phyloP scores from a whole-genome alignment of 2,888 invertebrate genomes.

The Herminia tarsipennalis region DNA sequence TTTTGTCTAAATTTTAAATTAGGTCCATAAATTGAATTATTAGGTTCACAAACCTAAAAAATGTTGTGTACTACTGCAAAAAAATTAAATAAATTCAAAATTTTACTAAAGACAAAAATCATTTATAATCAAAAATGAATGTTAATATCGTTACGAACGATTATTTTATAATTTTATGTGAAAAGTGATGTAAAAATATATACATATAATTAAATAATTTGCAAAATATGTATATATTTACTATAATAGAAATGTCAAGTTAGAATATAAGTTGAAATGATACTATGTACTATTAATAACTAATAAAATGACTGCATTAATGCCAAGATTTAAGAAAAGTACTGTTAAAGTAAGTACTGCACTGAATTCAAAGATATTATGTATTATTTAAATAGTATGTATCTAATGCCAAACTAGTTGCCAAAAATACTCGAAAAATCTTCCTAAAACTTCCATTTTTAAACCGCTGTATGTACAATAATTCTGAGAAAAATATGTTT shows the following conservation, averaged over 20 bases:
- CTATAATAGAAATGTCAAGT: slow-evolving; percentile 5
- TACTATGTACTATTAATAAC: slow-evolving; percentile 5
- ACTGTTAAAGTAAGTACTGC: slow-evolving; percentile 13
- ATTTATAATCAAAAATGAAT: background rate
- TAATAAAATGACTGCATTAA: slow-evolving; percentile 31
- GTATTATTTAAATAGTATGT: background rate
- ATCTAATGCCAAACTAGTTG: background rate
- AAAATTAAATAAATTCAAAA: background rate
- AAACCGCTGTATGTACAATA: too few relatives aligned
- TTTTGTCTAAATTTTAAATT: too few relatives aligned
- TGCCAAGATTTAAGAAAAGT: slow-evolving; percentile 19
- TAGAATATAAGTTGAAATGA: slow-evolving; percentile 15
- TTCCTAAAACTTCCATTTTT: too few relatives aligned
- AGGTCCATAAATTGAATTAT: too few relatives aligned
- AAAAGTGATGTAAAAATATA: background rate
- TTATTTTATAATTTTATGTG: slow-evolving; percentile 28
- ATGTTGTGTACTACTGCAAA: too few relatives aligned
- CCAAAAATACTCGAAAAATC: background rate
- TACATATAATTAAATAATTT: background rate
- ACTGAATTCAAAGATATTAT: slow-evolving; percentile 2
- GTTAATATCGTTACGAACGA: slow-evolving; percentile 40
- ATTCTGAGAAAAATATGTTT: too few relatives aligned
- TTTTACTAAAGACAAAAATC: background rate
- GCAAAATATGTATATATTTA: slow-evolving; percentile 10
- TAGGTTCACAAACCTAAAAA: too few relatives aligned